A percentile compares a stretch with the other conserved stretches of the same genome.
These are phyloP conservation scores for Clarias macrocephalus DNA, from an alignment of 2,113 vertebrate species.

Conservation along the genomic window DNA sequence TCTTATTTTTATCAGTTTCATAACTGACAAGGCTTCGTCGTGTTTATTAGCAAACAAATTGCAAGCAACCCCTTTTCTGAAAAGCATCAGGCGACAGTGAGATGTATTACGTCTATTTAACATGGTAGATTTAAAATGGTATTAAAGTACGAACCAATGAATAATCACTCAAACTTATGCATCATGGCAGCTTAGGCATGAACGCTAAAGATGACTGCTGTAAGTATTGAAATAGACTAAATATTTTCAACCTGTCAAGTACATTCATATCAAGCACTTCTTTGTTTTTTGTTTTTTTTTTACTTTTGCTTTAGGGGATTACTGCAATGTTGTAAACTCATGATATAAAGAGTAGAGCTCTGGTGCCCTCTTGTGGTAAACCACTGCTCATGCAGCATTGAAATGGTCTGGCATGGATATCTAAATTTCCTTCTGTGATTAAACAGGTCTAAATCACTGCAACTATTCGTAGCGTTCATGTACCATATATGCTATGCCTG, in stretches of 20 bases:
- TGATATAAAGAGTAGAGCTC: neutral
- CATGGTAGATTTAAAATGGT: neutral
- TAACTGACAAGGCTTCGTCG: neutral
- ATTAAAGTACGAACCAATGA: slow-evolving; percentile 15
- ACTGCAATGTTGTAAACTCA: neutral
- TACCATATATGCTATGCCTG: neutral
- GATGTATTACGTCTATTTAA: neutral
- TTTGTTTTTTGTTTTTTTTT: neutral
- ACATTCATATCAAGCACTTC: neutral
- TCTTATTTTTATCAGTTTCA: neutral
- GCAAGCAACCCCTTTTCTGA: neutral
- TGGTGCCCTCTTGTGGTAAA: slow-evolving; percentile 23
- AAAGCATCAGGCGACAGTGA: neutral
- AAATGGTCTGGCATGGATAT: neutral
- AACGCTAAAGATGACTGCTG: neutral
- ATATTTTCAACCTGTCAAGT: slow-evolving; percentile 8
- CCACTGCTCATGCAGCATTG: neutral
- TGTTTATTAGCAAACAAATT: neutral
- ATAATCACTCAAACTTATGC: slow-evolving; percentile 11
- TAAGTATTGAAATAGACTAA: neutral
- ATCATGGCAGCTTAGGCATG: neutral
- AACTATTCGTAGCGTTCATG: neutral
- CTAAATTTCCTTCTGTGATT: neutral
- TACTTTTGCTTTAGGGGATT: neutral
- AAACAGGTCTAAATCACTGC: neutral